These are phyloP conservation scores for Urosaurus nigricauda DNA, from an alignment of 2,797 vertebrate species.

Conservation along the genomic window DNA sequence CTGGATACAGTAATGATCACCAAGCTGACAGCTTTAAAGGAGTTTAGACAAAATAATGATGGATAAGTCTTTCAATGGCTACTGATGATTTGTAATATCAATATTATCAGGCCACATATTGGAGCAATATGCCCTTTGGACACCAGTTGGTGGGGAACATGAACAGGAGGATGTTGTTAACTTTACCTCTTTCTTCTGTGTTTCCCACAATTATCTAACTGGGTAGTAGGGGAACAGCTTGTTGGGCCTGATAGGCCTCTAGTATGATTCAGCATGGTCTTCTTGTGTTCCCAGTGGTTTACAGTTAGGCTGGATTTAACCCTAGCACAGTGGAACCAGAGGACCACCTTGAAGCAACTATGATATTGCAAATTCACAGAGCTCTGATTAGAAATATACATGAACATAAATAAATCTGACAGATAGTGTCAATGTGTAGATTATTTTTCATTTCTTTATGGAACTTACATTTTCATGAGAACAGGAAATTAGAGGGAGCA, in stretches of 20 bases:
- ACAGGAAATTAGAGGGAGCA: conserved; percentile 40
- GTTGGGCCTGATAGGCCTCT: not conserved
- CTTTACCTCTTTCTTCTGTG: no score
- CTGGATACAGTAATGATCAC: not conserved
- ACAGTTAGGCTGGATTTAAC: not conserved
- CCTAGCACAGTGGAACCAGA: not conserved
- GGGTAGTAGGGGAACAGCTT: not conserved
- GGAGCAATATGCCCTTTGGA: no score
- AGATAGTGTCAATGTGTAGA: conserved; percentile 21
- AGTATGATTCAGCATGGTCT: not conserved
- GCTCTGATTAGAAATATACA: not conserved
- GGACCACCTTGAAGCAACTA: not conserved
- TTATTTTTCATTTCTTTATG: conserved; percentile 22
- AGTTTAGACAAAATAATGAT: not conserved
- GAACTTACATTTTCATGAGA: conserved; percentile 33
- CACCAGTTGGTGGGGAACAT: no score
- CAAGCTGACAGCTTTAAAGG: not conserved
- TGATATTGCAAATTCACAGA: not conserved
- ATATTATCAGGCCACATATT: no score
- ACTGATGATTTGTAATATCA: not conserved
- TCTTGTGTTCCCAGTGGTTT: no score
- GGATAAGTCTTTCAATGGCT: not conserved
- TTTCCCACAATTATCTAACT: no score
- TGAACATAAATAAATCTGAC: conserved; percentile 11
- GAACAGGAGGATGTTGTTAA: no score